Conservation (phyloP, 2,888 invertebrate species). For the Mesorhabditis sp. region DNA sequence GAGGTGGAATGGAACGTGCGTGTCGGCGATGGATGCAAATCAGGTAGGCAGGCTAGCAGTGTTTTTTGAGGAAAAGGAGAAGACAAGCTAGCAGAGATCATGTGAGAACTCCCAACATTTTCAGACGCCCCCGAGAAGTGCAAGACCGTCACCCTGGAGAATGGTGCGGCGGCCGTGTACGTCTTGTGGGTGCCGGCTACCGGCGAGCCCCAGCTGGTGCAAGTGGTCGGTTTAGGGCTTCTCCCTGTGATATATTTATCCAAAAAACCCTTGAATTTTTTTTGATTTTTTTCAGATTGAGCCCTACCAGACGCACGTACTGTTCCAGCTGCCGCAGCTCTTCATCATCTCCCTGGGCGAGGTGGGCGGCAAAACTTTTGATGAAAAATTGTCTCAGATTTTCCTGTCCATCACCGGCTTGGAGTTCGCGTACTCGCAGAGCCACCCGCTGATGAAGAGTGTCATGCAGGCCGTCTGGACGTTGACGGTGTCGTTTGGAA, state of each 20-base stretch:
- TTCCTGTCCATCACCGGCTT: neutral
- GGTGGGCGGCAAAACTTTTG: neutral
- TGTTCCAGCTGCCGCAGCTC: neutral
- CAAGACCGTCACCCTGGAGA: neutral
- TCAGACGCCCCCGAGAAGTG: neutral
- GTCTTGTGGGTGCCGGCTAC: neutral
- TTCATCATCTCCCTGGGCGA: neutral
- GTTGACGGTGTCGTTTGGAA: neutral
- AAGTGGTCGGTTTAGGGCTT: neutral
- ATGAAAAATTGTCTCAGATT: neutral
- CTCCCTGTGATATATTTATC: neutral
- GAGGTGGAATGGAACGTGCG: too few relatives aligned
- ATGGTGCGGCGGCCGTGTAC: neutral
- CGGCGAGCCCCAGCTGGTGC: neutral
- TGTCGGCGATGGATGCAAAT: too few relatives aligned
- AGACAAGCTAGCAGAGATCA: too few relatives aligned
- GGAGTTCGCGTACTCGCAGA: neutral
- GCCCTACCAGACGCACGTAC: neutral
- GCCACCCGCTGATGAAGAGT: neutral
- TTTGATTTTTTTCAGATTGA: neutral
- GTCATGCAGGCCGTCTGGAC: constrained; percentile 2
- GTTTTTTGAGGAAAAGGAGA: too few relatives aligned
- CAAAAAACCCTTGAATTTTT: neutral
- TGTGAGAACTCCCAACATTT: too few relatives aligned
- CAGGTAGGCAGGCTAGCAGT: too few relatives aligned